Conservation (phyloP, 2,888 invertebrate species). For the Callyntrura sp. region DNA sequence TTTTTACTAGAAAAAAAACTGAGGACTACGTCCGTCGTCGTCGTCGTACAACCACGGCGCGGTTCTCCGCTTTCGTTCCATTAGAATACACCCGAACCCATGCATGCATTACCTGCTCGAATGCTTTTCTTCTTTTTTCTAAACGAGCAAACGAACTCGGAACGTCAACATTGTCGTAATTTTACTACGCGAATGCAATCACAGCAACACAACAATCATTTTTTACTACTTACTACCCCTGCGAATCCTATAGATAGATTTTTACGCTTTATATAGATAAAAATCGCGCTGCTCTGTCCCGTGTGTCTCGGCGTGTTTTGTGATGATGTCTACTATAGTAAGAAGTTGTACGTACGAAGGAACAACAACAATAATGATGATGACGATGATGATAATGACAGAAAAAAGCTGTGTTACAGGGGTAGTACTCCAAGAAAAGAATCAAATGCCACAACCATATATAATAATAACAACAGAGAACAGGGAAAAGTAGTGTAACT, state of each 20-base stretch:
- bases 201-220: neutral
- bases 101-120: too few relatives aligned
- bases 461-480: too few relatives aligned
- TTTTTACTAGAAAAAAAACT: neutral
- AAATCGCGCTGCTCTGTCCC: neutral
- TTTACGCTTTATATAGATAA: neutral
- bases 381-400: conserved; percentile 21
- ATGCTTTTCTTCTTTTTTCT: too few relatives aligned
- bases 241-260: too few relatives aligned
- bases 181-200: neutral
- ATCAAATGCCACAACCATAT: conserved; percentile 16
- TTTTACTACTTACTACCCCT: conserved; percentile 12
- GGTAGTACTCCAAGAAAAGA: conserved; percentile 35
- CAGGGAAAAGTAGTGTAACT: neutral
- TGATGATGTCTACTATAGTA: too few relatives aligned
- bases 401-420: conserved; percentile 52
- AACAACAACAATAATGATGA: neutral
- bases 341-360: conserved; percentile 55
- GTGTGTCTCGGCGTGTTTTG: conserved; percentile 26
- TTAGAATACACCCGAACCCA: too few relatives aligned
- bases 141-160: too few relatives aligned
- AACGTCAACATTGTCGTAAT: too few relatives aligned
- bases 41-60: too few relatives aligned
- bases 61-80: too few relatives aligned
- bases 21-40: too few relatives aligned